Base-by-base conservation (phyloP, 2,113 vertebrate species). In the Zeus faber region DNA sequence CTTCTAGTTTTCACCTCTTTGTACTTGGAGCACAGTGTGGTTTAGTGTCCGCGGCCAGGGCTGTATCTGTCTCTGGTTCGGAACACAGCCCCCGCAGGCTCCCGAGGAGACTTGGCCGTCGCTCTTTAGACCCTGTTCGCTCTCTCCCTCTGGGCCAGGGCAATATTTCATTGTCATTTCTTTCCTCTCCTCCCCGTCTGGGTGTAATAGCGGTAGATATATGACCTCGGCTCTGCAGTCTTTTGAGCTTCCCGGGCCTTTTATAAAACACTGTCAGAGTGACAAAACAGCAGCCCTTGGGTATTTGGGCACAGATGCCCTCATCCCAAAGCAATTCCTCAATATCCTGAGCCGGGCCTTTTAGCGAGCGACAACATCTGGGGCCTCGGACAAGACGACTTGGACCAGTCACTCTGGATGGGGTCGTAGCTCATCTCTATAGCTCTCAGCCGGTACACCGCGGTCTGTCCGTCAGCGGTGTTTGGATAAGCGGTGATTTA, bases 211-310 rank as follows among this genome's bases (percentile, higher is more conserved):
- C 55, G n/a, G 61, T 67, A 86, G 83, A 87, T 77, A 80, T 83
- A 86, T 81, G 65, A 66, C 51, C 45, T 41, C 37, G 31, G 60
- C 58, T 70, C 64, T 80, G 72, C 52, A 64, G 68, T 67, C 77
- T 83, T 83, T 72, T 69, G 69, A 83, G 77, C 77, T 85, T 81
- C 82, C 80, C 77, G 68, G 55, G 77, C 73, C 35, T 71, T 79
- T 81, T 85, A 84, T 82, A 85, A 85, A 85, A 76, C 73, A 79
- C 73, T 87, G 85, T 87, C 87, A 88, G 67, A 73, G 79, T 87
- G 85, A 88, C 82, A 88, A 82, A 87, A 86, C 77, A 72, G 81
- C 60, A 60, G 80, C 83, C 75, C 71, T 43, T 74, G 79, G 84
- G 76, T 83, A 65, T 81, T 69, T 20, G 26, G 72, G 76, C 79